Percentiles rank a stretch among this genome's conserved stretches.
Conservation (phyloP, 2,797 vertebrate species). For the Premnoplex brunnescens region DNA sequence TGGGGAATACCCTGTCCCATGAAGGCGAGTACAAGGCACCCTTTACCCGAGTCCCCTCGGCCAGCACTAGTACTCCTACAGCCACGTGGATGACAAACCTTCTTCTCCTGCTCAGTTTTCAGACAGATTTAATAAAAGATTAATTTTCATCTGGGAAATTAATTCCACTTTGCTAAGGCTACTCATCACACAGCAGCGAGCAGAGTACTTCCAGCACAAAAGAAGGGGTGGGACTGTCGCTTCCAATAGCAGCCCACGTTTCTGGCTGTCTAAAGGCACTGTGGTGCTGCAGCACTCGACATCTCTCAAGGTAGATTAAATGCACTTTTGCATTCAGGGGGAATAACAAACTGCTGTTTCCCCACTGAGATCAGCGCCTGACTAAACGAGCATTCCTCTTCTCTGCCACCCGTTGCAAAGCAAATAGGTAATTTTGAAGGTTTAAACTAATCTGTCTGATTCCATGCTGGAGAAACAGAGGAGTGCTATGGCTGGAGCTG, state of each 20-base stretch:
- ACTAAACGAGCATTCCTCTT: neutral
- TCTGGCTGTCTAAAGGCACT: neutral
- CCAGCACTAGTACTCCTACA: neutral
- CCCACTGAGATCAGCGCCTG: slow-evolving; percentile 5
- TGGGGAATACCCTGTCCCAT: neutral
- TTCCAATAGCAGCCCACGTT: neutral
- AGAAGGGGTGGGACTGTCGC: neutral
- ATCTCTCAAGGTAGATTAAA: slow-evolving; percentile 31
- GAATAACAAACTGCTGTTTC: neutral
- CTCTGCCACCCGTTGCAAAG: neutral
- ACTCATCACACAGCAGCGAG: neutral
- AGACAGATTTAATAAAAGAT: neutral
- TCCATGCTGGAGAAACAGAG: neutral
- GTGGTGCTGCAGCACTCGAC: neutral
- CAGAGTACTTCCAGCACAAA: neutral
- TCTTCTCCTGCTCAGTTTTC: neutral
- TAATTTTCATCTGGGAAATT: neutral
- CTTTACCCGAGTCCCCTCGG: neutral
- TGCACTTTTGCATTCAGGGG: neutral
- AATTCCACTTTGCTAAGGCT: neutral
- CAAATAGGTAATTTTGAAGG: neutral
- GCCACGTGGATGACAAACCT: neutral
- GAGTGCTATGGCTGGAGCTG: neutral
- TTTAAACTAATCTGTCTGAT: neutral
- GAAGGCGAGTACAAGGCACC: rapidly evolving